Conservation (phyloP, 2,888 invertebrate genomes). For the Nipponacmea schrenckii region DNA sequence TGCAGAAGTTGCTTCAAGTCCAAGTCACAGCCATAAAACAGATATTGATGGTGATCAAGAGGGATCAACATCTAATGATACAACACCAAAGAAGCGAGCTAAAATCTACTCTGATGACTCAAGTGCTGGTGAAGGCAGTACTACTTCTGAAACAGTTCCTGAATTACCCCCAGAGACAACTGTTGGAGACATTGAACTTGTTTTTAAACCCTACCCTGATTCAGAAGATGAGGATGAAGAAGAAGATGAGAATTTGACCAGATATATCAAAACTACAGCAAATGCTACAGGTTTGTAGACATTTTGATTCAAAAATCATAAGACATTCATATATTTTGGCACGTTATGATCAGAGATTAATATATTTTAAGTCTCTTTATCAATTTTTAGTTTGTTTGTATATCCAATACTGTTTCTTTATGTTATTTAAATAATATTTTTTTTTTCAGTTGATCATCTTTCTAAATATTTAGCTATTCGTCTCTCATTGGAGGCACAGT, state of each 20-base stretch:
- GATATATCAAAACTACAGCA: constrained; percentile 95
- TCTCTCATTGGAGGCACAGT: constrained; percentile 57
- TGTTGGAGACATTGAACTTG: constrained; percentile 91
- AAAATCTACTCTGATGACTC: constrained; percentile 59
- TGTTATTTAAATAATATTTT: constrained; percentile 18
- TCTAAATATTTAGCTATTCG: constrained; percentile 96
- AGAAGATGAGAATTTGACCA: constrained; percentile 79
- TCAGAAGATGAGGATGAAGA: constrained; percentile 84
- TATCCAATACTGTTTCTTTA: not conserved
- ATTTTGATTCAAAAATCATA: too few relatives aligned
- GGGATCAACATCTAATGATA: constrained; percentile 52
- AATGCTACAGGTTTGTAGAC: constrained; percentile 83
- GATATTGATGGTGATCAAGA: constrained; percentile 33
- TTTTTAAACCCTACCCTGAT: constrained; percentile 94
- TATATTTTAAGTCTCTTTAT: too few relatives aligned
- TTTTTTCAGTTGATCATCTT: constrained; percentile 87
- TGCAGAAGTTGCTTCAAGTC: constrained; percentile 20
- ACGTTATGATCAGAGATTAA: too few relatives aligned
- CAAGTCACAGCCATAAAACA: constrained; percentile 24
- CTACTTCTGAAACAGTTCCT: not conserved
- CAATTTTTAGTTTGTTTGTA: not conserved
- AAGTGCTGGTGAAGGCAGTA: constrained; percentile 42
- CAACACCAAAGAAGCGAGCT: constrained; percentile 50
- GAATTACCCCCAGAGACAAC: constrained; percentile 57
- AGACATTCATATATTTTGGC: not conserved